Conservation (phyloP, 1,140 invertebrate genomes). For the Melitaea cinxia region DNA sequence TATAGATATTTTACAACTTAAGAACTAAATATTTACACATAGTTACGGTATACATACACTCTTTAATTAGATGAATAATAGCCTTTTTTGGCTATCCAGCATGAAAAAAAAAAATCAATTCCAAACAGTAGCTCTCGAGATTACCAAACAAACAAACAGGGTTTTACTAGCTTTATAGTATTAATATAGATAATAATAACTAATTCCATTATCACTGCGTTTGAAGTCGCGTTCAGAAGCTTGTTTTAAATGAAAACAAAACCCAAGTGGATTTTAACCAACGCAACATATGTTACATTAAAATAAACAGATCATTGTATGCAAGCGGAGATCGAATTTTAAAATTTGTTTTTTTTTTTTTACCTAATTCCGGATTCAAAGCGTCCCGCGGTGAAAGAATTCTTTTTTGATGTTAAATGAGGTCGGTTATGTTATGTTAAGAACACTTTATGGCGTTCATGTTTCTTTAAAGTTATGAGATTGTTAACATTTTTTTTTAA, state of each 20-base stretch:
- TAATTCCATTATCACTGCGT: too few species aligned
- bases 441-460: background rate
- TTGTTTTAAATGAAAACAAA: background rate
- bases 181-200: too few species aligned
- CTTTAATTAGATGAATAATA: too few species aligned
- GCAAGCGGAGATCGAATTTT: slow-evolving; percentile 38
- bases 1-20: too few species aligned
- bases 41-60: too few species aligned
- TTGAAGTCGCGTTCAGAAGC: background rate
- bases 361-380: slow-evolving; percentile 26
- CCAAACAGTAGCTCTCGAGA: too few species aligned
- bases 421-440: slow-evolving; percentile 18
- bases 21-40: too few species aligned
- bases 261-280: slow-evolving; percentile 36
- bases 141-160: too few species aligned
- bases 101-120: too few species aligned
- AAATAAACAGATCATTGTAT: slow-evolving; percentile 62
- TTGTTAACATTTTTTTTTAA: slow-evolving; percentile 1
- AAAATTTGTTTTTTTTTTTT: slow-evolving; percentile 34
- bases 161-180: too few species aligned
- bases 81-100: too few species aligned
- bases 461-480: background rate
- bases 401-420: slow-evolving; percentile 42
- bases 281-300: slow-evolving; percentile 44
- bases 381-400: slow-evolving; percentile 41